A percentile compares a stretch with the other conserved stretches of the same genome.
These are phyloP conservation scores for Candidula unifasciata DNA, from an alignment of 2,888 invertebrate genomes.

Conservation along the genomic window DNA sequence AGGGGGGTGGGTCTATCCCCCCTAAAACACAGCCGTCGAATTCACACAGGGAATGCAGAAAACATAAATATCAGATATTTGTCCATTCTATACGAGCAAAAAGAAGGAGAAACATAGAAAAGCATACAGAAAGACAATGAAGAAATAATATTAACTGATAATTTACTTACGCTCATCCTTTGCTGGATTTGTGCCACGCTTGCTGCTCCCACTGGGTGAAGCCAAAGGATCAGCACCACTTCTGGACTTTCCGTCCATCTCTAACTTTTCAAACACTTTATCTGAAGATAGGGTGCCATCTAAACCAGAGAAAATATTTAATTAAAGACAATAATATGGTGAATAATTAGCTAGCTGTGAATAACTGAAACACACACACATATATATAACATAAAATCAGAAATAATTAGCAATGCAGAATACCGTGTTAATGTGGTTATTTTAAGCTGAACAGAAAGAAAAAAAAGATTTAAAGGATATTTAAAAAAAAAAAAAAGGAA, in stretches of 20 bases:
- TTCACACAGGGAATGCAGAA: no score
- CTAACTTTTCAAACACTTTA: conserved; percentile 35
- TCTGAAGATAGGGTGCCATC: conserved; percentile 14
- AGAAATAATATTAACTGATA: neutral
- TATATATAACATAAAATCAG: neutral
- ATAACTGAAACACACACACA: neutral
- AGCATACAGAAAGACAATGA: neutral
- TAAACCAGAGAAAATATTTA: neutral
- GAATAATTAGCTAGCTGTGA: neutral
- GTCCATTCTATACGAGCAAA: neutral
- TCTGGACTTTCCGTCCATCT: conserved; percentile 17
- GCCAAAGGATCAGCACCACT: neutral
- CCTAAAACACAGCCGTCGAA: no score
- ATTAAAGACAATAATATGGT: neutral
- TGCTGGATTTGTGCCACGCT: neutral
- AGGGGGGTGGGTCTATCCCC: no score
- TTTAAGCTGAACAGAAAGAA: no score
- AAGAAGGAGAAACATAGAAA: neutral
- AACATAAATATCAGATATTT: no score
- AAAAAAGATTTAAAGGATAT: no score
- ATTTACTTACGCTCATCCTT: neutral
- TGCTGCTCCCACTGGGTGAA: no score
- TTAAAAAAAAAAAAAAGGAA: no score
- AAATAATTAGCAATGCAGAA: no score
- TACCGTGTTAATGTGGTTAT: no score